Conservation (phyloP, 2,797 vertebrate species). For the Morus bassanus region DNA sequence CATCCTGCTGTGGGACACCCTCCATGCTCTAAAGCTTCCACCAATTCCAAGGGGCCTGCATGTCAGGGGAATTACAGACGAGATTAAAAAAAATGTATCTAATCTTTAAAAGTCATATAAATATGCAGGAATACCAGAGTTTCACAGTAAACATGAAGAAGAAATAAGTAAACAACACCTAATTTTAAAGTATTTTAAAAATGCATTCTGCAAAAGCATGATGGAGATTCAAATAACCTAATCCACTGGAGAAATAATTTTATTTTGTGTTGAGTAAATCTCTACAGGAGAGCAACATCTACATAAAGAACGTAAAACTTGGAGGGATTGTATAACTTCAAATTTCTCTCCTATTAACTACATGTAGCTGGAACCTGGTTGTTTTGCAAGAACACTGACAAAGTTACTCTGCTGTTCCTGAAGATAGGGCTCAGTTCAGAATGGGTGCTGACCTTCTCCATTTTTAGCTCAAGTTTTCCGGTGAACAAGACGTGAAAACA, state of each 20-base stretch:
- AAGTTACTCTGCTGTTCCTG: neutral
- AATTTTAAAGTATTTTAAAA: neutral
- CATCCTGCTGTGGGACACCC: slow-evolving; percentile 83
- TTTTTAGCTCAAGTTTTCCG: neutral
- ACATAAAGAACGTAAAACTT: neutral
- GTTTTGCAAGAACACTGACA: neutral
- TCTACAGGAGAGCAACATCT: neutral
- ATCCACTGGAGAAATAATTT: neutral
- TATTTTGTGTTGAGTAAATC: neutral
- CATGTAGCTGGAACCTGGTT: neutral
- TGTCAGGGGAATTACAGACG: neutral
- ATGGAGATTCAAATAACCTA: neutral
- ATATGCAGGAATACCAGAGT: neutral
- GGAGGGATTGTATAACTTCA: neutral
- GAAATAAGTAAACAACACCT: neutral
- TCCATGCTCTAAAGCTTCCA: slow-evolving; percentile 80
- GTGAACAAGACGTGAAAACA: neutral
- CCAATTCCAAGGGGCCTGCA: slow-evolving; percentile 79
- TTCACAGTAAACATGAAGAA: neutral
- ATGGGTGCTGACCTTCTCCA: neutral
- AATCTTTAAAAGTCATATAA: neutral
- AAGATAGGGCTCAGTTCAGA: neutral
- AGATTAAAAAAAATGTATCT: neutral
- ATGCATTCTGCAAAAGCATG: neutral
- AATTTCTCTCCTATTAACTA: neutral